phyloP scores from a whole-genome alignment of 2,888 invertebrate species.

The Octodonta nipae region DNA sequence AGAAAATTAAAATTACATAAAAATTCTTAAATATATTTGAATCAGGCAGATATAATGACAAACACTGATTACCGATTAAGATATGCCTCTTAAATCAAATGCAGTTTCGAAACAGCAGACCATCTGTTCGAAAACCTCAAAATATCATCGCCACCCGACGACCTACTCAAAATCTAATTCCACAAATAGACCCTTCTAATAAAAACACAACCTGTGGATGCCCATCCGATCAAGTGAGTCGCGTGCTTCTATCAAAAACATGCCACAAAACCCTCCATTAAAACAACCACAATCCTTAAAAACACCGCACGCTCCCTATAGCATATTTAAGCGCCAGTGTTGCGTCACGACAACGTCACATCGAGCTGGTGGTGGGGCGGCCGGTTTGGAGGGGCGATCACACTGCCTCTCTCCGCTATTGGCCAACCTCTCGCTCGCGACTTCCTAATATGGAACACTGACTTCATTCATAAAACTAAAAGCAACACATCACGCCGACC shows the following conservation, averaged over 20 bases:
- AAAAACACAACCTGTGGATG: too few species aligned
- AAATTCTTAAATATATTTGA: too few species aligned
- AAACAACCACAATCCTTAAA: slow-evolving; percentile 8
- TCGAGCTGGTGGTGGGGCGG: slow-evolving; percentile 21
- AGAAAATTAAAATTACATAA: too few species aligned
- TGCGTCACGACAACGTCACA: slow-evolving; percentile 34
- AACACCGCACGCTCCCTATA: slow-evolving; percentile 15
- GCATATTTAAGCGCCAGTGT: slow-evolving; percentile 20
- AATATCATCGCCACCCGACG: too few species aligned
- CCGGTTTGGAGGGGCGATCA: slow-evolving; percentile 23
- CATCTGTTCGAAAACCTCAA: too few species aligned
- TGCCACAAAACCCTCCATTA: slow-evolving; percentile 1
- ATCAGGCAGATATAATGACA: too few species aligned
- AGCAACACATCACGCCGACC: slow-evolving; percentile 53
- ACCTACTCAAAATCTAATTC: too few species aligned
- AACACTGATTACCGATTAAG: too few species aligned
- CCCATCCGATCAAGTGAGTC: slow-evolving; percentile 9
- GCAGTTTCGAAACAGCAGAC: too few species aligned
- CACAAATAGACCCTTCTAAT: too few species aligned
- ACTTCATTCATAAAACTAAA: slow-evolving; percentile 73
- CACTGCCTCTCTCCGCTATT: slow-evolving; percentile 35
- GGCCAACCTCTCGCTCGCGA: slow-evolving; percentile 43
- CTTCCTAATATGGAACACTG: slow-evolving; percentile 76
- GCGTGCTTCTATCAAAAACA: slow-evolving; percentile 10
- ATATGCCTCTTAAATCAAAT: too few species aligned